Percentiles rank a stretch among this genome's conserved stretches.
These are phyloP conservation scores for Coptotermes formosanus DNA, from an alignment of 1,140 invertebrate species.

Conservation along the genomic window DNA sequence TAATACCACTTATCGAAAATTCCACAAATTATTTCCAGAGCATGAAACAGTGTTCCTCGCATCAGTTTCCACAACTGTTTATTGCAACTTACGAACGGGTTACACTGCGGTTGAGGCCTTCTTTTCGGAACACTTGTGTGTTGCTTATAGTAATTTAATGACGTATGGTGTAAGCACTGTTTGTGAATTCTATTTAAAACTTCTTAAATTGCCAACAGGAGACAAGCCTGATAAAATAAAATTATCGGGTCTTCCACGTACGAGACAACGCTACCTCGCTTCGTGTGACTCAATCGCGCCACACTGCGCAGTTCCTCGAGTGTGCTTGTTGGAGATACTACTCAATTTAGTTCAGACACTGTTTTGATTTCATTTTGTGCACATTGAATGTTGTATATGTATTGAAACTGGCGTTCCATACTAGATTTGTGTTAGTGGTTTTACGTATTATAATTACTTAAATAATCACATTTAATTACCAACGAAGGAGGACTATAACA, in stretches of 20 bases:
- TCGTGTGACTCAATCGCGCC: neutral
- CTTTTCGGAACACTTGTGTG: too few species aligned
- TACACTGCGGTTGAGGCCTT: too few species aligned
- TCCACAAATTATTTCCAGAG: too few species aligned
- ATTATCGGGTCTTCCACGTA: neutral
- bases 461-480: neutral
- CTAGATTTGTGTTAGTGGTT: too few species aligned
- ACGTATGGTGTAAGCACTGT: neutral
- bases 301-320: neutral
- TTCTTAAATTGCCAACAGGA: neutral
- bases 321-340: neutral
- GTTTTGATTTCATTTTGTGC: neutral
- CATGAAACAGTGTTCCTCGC: too few species aligned
- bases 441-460: too few species aligned
- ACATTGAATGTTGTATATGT: neutral
- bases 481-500: neutral
- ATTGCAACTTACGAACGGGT: too few species aligned
- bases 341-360: neutral
- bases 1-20: too few species aligned
- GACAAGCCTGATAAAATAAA: neutral
- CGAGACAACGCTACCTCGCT: neutral
- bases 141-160: neutral
- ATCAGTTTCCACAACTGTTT: too few species aligned
- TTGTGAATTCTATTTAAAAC: neutral
- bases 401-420: too few species aligned